Conservation (phyloP, 2,113 vertebrate species). For the Silurus glanis region DNA sequence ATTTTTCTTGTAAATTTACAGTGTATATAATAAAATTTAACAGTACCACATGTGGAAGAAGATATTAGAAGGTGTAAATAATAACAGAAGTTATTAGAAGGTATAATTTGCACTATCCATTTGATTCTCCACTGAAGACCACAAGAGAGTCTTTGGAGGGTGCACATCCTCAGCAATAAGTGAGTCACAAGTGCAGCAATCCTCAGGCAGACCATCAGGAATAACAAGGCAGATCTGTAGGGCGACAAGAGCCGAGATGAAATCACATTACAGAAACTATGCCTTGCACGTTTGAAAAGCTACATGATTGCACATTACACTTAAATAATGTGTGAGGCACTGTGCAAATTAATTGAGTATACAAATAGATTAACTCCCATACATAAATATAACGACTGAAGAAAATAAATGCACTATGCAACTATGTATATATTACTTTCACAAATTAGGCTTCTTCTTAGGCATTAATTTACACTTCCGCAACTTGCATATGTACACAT, state of each 20-base stretch:
- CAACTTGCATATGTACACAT: neutral
- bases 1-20: neutral
- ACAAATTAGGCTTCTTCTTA: constrained; percentile 30
- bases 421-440: constrained; percentile 26
- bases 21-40: neutral
- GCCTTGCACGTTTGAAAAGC: neutral
- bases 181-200: neutral
- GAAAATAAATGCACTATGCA: constrained; percentile 35
- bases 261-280: neutral
- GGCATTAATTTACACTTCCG: constrained; percentile 1
- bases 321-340: neutral
- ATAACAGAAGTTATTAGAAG: neutral
- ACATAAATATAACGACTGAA: neutral
- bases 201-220: neutral
- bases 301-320: neutral
- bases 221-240: neutral
- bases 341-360: neutral
- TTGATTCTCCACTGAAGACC: neutral
- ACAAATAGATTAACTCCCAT: neutral
- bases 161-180: neutral
- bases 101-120: neutral
- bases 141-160: neutral
- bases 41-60: neutral
- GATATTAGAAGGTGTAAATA: neutral
- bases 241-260: neutral